Base-by-base conservation (phyloP, 2,888 invertebrate genomes). In the Acanthosepion lycidas region DNA sequence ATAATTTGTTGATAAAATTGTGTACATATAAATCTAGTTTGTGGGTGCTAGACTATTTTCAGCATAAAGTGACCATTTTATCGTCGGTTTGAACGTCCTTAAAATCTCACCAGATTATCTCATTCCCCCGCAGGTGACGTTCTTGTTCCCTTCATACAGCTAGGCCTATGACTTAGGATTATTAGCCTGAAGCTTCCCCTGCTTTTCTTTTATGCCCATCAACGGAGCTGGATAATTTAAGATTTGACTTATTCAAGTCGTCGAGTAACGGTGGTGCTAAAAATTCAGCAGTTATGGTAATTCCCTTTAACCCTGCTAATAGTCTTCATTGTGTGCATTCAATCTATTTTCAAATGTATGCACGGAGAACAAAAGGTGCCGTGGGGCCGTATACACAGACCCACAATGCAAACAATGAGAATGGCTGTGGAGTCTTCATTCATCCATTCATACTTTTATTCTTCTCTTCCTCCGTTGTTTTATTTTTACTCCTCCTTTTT, bases 211-310 rank as follows among this genome's bases (percentile, higher is more conserved):
- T 91, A 91, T 91, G 28, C 91, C 91, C 91, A n/a, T 91, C 91
- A 9, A 91, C 33, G 33, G 91, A 91, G 91, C 91, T 91, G 91
- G 91, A 91, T 91, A 91, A 91, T 91, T 91, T 91, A 28, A n/a
- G 91, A 91, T n/a, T 91, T 91, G 91, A 91, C 91, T 91, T 91
- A 91, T 91, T 91, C 91, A 91, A 33, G 33, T 33, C 91, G n/a
- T n/a, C 28, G 91, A 91, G 91, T 91, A 28, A 33, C 91, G 8
- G 33, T 91, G 91, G 91, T 91, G 91, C 91, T 91, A 91, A 91
- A 91, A 91, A 91, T 91, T 91, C 91, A 91, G 91, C 33, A 33
- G n/a, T 91, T 91, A 91, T 91, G 91, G 91, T 91, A 91, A 91
- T 91, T 91, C 33, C n/a, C 33, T 91, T 91, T 91, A 91, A 91